Evolutionary conservation across 2,888 invertebrate species (phyloP).

Genomic region (Euphydryas editha): DNA sequence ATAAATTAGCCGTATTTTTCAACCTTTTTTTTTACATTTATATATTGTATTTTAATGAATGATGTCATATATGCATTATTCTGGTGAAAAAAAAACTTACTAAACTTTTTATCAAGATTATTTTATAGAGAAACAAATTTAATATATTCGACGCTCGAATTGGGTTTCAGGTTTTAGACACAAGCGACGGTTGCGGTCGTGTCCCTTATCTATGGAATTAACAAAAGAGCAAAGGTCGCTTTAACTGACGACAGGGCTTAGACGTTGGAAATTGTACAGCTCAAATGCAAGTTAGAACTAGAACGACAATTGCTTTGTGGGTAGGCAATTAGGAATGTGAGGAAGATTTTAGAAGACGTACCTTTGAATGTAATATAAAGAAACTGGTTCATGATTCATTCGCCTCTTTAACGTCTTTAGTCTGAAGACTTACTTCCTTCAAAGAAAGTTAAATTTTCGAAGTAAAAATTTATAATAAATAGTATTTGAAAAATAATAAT

Average conservation of each 20-base stretch:
- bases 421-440: neutral
- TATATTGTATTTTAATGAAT: too few species aligned
- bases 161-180: conserved; percentile 5
- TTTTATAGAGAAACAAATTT: neutral
- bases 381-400: conserved; percentile 3
- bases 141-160: neutral
- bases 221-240: conserved; percentile 36
- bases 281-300: conserved; percentile 25
- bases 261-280: conserved; percentile 28
- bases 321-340: conserved; percentile 30
- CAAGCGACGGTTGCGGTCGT: conserved; percentile 12
- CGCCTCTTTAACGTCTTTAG: neutral
- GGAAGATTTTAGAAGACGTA: conserved; percentile 24
- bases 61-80: too few species aligned
- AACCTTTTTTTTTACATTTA: too few species aligned
- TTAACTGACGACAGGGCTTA: conserved; percentile 27
- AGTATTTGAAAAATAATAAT: too few species aligned
- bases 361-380: conserved; percentile 1
- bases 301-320: conserved; percentile 32
- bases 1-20: too few species aligned
- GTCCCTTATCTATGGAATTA: conserved; percentile 26
- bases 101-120: neutral
- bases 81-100: too few species aligned
- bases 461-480: too few species aligned
- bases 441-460: too few species aligned